Evolutionary conservation across 2,797 vertebrate genomes (phyloP).

Genomic region (Ptychadena robeensis): DNA sequence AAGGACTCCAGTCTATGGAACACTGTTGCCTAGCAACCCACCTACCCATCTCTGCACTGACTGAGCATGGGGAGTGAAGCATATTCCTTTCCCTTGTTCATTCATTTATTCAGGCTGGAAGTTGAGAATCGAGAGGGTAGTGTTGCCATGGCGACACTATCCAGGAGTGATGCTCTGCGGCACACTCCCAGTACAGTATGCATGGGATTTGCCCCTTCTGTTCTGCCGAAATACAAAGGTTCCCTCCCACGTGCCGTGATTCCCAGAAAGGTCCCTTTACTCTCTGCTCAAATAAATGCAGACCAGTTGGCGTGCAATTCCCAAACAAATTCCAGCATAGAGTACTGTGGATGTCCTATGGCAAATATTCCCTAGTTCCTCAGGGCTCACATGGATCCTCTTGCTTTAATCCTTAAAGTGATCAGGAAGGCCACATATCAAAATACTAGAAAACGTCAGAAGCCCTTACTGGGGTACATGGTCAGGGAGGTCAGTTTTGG

Average conservation of each 20-base stretch:
- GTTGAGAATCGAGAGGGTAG: constrained; percentile 68
- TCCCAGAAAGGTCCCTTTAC: not conserved
- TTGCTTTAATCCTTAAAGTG: too few species aligned
- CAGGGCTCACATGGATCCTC: too few species aligned
- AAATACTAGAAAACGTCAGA: too few species aligned
- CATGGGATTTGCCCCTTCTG: not conserved
- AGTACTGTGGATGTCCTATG: too few species aligned
- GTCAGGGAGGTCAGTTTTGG: too few species aligned
- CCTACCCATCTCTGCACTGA: constrained; percentile 71
- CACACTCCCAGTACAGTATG: constrained; percentile 12
- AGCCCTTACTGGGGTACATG: too few species aligned
- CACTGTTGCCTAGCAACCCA: constrained; percentile 79
- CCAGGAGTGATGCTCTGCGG: constrained; percentile 59
- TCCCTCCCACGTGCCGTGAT: too few species aligned
- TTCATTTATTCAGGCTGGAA: constrained; percentile 71
- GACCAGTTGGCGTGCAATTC: too few species aligned
- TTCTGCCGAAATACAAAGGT: not conserved
- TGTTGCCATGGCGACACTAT: constrained; percentile 69
- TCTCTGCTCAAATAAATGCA: constrained; percentile 64
- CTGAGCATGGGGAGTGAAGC: constrained; percentile 68
- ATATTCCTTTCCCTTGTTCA: constrained; percentile 70
- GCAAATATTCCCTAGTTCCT: too few species aligned
- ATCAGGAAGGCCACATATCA: too few species aligned
- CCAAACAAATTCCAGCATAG: too few species aligned
- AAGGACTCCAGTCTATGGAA: constrained; percentile 71